Evolutionary conservation across 1,140 invertebrate species (phyloP).

Genomic region (Cyclargus thomasi): DNA sequence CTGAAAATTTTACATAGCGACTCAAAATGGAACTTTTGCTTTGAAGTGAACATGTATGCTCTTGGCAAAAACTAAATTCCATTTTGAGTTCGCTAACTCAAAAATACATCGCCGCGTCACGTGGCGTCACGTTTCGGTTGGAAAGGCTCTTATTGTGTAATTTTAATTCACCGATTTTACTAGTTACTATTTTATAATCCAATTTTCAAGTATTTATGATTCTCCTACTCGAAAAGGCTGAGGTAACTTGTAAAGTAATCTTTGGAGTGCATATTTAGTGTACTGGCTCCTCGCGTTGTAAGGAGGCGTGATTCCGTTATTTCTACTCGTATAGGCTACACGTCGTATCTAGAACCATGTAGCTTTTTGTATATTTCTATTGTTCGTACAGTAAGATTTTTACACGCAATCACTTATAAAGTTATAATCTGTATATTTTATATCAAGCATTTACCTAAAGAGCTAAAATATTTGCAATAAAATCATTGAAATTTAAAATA

Average conservation of each 20-base stretch:
- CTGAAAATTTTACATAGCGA: too few relatives aligned
- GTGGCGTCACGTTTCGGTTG: too few relatives aligned
- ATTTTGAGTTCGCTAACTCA: too few relatives aligned
- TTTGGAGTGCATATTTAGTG: conserved; percentile 53
- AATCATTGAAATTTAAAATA: conserved; percentile 23
- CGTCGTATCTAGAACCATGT: conserved; percentile 51
- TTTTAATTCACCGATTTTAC: conserved; percentile 68
- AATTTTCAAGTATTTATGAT: conserved; percentile 62
- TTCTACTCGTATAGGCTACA: conserved; percentile 26
- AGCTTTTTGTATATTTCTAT: conserved; percentile 72
- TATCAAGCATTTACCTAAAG: conserved; percentile 51
- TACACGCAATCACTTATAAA: conserved; percentile 59
- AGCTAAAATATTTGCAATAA: conserved; percentile 47
- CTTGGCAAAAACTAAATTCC: too few relatives aligned
- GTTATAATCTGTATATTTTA: conserved; percentile 63
- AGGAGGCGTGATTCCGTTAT: conserved; percentile 32
- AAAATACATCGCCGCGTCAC: too few relatives aligned
- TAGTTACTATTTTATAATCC: conserved; percentile 72
- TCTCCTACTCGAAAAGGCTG: conserved; percentile 73
- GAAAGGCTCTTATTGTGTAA: conserved; percentile 30
- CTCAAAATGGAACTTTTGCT: too few relatives aligned
- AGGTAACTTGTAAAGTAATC: conserved; percentile 60
- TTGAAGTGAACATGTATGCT: too few relatives aligned
- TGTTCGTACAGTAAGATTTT: conserved; percentile 61
- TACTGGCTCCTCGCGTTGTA: conserved; percentile 39